These are phyloP conservation scores for Falco concolor DNA, from an alignment of 2,797 vertebrate species.

Conservation along the genomic window DNA sequence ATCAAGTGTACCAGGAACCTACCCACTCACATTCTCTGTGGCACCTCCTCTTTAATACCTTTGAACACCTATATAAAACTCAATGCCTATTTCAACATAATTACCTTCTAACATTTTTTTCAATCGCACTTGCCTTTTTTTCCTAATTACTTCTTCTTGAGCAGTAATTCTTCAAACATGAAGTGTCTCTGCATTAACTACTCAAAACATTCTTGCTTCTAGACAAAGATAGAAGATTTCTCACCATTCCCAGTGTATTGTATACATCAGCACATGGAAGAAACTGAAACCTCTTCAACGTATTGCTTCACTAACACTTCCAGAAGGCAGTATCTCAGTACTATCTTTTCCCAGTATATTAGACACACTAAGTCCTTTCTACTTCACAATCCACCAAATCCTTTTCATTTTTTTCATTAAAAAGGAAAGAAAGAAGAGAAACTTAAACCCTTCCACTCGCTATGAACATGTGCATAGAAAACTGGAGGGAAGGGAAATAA, in stretches of 20 bases:
- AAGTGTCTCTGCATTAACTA: neutral
- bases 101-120: neutral
- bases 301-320: neutral
- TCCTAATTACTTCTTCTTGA: neutral
- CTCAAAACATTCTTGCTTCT: neutral
- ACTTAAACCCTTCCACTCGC: slow-evolving; percentile 40
- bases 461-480: slow-evolving; percentile 27
- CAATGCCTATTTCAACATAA: neutral
- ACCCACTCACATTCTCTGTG: neutral
- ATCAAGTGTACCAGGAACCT: neutral
- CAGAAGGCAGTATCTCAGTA: neutral
- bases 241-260: neutral
- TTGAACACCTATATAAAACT: neutral
- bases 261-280: rapidly evolving
- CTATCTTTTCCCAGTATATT: neutral
- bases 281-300: neutral
- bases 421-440: slow-evolving; percentile 24
- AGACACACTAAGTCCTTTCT: slow-evolving; percentile 10
- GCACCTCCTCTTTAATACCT: neutral
- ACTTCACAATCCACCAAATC: slow-evolving; percentile 12
- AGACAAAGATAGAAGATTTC: neutral
- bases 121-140: neutral
- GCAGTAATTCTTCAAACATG: neutral
- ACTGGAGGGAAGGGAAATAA: slow-evolving; percentile 38
- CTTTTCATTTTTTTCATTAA: slow-evolving; percentile 23